Percentiles rank a stretch among this genome's conserved stretches.
Evolutionary conservation across 2,113 vertebrate genomes (phyloP).

Genomic region (Ceyx melanurus): DNA sequence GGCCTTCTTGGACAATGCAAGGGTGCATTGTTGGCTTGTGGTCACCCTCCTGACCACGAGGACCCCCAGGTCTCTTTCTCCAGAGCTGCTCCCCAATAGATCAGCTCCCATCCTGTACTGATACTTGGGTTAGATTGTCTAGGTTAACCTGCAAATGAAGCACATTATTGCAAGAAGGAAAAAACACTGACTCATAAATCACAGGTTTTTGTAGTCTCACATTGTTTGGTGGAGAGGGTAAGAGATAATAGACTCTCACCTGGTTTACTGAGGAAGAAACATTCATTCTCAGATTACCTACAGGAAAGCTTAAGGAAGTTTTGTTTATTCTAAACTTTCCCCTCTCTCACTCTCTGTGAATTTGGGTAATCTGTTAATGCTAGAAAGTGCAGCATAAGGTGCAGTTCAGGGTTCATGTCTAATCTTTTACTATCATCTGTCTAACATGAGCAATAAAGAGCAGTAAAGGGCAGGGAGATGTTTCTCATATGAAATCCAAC

Average conservation of each 20-base stretch:
- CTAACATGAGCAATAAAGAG: background rate
- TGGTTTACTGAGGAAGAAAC: slow-evolving; percentile 36
- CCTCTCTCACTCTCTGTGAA: background rate
- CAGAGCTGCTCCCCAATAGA: no score
- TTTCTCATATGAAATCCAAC: background rate
- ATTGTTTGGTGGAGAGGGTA: background rate
- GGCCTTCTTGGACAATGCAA: no score
- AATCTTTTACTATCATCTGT: background rate
- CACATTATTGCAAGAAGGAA: background rate
- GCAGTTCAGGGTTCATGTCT: background rate
- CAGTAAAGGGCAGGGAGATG: background rate
- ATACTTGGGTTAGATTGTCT: background rate
- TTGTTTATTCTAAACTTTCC: background rate
- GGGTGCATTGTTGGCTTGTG: no score
- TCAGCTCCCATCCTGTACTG: no score
- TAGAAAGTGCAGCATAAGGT: background rate
- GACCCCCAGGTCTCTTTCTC: no score
- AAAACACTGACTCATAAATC: background rate
- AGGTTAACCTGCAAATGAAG: background rate
- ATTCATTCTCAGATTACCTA: background rate
- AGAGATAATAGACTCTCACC: background rate
- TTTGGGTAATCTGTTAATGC: background rate
- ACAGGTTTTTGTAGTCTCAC: background rate
- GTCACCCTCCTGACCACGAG: no score
- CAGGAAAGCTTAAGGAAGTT: background rate